phyloP scores from a whole-genome alignment of 2,113 vertebrate genomes.

The Copsychus sechellarum region DNA sequence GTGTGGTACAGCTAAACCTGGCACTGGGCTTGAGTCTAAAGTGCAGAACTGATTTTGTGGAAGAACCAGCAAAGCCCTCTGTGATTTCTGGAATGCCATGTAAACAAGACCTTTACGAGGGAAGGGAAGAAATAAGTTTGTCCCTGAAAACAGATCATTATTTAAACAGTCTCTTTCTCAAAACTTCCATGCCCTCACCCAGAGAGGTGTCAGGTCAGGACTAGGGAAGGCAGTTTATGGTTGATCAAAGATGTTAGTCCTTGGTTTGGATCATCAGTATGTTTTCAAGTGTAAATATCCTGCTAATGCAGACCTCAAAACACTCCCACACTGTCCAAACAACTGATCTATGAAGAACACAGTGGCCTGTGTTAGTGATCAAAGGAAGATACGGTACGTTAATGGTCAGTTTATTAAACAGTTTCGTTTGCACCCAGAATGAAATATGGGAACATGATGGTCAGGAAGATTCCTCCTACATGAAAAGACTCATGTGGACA shows the following conservation, averaged over 20 bases:
- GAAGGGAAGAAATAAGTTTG: slow-evolving; percentile 9
- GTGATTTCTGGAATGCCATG: not conserved
- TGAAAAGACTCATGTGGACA: not conserved
- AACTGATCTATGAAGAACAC: slow-evolving; percentile 61
- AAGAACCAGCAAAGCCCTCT: not conserved
- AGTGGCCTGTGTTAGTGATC: slow-evolving; percentile 55
- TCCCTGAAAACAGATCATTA: slow-evolving; percentile 37
- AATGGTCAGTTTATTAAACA: slow-evolving; percentile 62
- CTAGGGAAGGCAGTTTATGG: slow-evolving; percentile 19
- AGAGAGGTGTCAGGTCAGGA: slow-evolving; percentile 53
- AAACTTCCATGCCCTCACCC: slow-evolving; percentile 31
- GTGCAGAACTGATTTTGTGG: not conserved
- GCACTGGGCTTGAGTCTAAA: not conserved
- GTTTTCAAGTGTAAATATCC: slow-evolving; percentile 71
- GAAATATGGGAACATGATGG: slow-evolving; percentile 22
- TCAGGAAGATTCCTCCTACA: not conserved
- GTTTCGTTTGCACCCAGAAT: not conserved
- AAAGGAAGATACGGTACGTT: slow-evolving; percentile 53
- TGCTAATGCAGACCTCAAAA: slow-evolving; percentile 45
- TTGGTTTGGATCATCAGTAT: slow-evolving; percentile 33
- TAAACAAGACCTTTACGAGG: not conserved
- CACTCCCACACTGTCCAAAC: slow-evolving; percentile 64
- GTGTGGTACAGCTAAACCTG: not conserved
- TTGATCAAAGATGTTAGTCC: slow-evolving; percentile 56
- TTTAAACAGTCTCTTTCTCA: slow-evolving; percentile 5